A percentile compares a stretch with the other conserved stretches of the same genome.
These are phyloP conservation scores for Fringilla coelebs DNA, from an alignment of 2,797 vertebrate genomes.

Conservation along the genomic window DNA sequence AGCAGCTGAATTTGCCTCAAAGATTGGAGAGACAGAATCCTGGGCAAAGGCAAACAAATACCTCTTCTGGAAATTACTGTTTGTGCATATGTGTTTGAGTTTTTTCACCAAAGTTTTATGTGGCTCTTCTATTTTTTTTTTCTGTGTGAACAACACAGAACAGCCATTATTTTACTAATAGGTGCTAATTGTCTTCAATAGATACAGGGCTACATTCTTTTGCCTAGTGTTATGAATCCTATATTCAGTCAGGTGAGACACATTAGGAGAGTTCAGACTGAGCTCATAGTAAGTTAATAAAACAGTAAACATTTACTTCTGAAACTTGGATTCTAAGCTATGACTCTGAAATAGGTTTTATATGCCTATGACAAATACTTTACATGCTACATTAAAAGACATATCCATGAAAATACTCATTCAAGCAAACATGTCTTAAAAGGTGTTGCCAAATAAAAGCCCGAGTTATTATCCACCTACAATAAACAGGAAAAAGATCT, in stretches of 20 bases:
- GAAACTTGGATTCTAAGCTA: neutral
- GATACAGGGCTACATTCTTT: neutral
- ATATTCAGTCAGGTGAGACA: neutral
- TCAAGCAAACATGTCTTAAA: neutral
- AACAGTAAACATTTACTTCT: neutral
- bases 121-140: neutral
- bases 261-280: neutral
- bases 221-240: neutral
- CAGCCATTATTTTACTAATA: neutral
- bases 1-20: neutral
- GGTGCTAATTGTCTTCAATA: neutral
- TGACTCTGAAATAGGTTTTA: neutral
- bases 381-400: neutral
- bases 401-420: neutral
- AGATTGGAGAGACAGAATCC: neutral
- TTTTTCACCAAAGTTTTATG: neutral
- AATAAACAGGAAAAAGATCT: neutral
- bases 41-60: neutral
- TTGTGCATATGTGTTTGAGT: neutral
- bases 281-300: neutral
- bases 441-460: conserved; percentile 6
- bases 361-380: neutral
- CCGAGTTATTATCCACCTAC: neutral
- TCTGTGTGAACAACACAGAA: neutral
- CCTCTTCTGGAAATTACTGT: neutral